Percentiles rank a stretch among this genome's conserved stretches.
phyloP scores from a whole-genome alignment of 2,113 vertebrate species.

The Protobothrops mucrosquamatus region DNA sequence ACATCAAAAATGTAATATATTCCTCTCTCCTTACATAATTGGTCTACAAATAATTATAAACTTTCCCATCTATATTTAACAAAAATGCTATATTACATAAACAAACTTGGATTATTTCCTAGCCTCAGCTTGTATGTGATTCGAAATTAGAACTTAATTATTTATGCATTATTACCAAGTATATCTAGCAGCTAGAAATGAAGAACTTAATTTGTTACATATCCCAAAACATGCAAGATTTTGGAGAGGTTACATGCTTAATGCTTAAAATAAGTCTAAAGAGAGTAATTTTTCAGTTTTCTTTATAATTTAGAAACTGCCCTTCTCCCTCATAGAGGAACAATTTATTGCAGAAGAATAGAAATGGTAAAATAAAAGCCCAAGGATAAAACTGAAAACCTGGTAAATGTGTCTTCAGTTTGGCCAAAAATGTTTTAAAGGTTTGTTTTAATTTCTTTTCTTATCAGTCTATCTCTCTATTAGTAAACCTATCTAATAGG shows the following conservation, averaged over 20 bases:
- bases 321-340: neutral
- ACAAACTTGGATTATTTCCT: neutral
- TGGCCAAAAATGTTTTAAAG: neutral
- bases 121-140: neutral
- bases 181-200: neutral
- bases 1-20: too few species aligned
- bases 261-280: neutral
- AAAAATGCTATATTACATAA: neutral
- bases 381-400: neutral
- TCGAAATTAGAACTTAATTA: neutral
- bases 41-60: too few species aligned
- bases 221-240: neutral
- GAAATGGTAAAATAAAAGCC: neutral
- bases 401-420: neutral
- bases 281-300: neutral
- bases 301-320: too few species aligned
- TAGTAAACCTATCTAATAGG: neutral
- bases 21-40: too few species aligned
- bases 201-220: neutral
- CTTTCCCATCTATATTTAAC: too few species aligned
- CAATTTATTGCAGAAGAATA: neutral
- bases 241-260: neutral
- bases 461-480: neutral
- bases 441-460: neutral
- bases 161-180: neutral